Evolutionary conservation across 2,888 invertebrate species (phyloP), one percentile per base, ranked within the genome.

Genomic region (Incurvaria masculella): DNA sequence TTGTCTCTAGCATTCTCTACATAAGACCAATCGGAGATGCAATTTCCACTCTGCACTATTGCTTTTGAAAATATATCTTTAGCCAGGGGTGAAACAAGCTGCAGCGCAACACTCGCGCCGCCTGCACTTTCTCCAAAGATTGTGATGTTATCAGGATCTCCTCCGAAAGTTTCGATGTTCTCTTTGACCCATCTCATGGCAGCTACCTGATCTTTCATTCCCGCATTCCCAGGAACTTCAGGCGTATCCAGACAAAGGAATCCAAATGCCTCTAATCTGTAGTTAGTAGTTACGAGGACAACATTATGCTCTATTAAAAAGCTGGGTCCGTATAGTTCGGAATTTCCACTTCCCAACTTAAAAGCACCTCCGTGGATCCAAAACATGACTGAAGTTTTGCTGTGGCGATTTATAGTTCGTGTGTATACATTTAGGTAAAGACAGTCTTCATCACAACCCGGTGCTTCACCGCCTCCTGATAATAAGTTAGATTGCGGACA

Each of bases 401-500:
- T 8, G 33, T 33, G 33, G 14, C 11, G 33, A 14, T 33, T 33
- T 8, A 5, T 11, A 20, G 14, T 43, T 2, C 80, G 80, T n/a
- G 79, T 72, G 58, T 80, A 84, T 0, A 84, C 78, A 58, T 84
- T 85, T 14, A 84, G 55, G 52, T 76, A 81, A 2, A 84, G 66
- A 51, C 84, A 84, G 56, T 76, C 75, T 52, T 73, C 72, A 45
- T 63, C 62, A 5, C 72, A 72, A 51, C 69, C 68, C 17, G 65
- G 50, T 21, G 33, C 68, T 33, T n/a, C n/a, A n/a, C n/a, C n/a
- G n/a, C n/a, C n/a, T n/a, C n/a, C n/a, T n/a, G n/a, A n/a, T n/a
- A n/a, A n/a, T n/a, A n/a, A n/a, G n/a, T n/a, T n/a, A n/a, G n/a
- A 14, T 33, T 33, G 33, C 8, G 33, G 33, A n/a, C 33, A 33